Percentiles rank a stretch among this genome's conserved stretches.
phyloP scores from a whole-genome alignment of 1,140 invertebrate species.

The Drosophila arawakana region DNA sequence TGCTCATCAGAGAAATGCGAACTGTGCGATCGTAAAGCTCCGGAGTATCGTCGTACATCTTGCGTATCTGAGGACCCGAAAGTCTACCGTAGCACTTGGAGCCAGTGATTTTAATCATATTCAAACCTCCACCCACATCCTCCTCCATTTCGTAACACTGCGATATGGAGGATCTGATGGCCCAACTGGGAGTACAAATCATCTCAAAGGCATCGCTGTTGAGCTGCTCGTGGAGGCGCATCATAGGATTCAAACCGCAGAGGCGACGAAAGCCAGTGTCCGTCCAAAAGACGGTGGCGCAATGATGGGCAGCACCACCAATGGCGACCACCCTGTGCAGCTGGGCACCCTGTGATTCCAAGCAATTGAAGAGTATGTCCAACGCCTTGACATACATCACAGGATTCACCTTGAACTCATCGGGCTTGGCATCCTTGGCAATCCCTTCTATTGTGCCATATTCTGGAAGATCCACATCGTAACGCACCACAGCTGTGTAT shows the following conservation, averaged over 20 bases:
- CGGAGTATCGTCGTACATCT: constrained; percentile 89
- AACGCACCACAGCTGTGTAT: constrained; percentile 26
- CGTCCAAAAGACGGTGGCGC: constrained; percentile 97
- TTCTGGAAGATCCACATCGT: constrained; percentile 62
- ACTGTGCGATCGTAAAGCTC: constrained; percentile 92
- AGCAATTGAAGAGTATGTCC: constrained; percentile 93
- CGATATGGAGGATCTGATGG: constrained; percentile 94
- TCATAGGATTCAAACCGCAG: constrained; percentile 87
- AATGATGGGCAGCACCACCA: constrained; percentile 97
- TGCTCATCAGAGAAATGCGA: constrained; percentile 96
- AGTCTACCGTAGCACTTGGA: constrained; percentile 96
- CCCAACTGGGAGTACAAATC: constrained; percentile 94
- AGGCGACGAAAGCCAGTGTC: constrained; percentile 89
- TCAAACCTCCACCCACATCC: constrained; percentile 90
- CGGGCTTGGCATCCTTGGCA: rapidly evolving
- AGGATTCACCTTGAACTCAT: constrained; percentile 88
- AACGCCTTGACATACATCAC: constrained; percentile 98
- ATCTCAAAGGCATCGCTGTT: constrained; percentile 89
- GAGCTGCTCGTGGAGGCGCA: constrained; percentile 94
- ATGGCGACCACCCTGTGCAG: constrained; percentile 92
- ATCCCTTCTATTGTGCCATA: constrained; percentile 31
- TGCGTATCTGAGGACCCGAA: constrained; percentile 96
- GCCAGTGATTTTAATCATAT: constrained; percentile 94
- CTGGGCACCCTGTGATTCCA: constrained; percentile 92
- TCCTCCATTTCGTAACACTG: constrained; percentile 92